Evolutionary conservation across 2,888 invertebrate species (phyloP).

Genomic region (Leuctra nigra): DNA sequence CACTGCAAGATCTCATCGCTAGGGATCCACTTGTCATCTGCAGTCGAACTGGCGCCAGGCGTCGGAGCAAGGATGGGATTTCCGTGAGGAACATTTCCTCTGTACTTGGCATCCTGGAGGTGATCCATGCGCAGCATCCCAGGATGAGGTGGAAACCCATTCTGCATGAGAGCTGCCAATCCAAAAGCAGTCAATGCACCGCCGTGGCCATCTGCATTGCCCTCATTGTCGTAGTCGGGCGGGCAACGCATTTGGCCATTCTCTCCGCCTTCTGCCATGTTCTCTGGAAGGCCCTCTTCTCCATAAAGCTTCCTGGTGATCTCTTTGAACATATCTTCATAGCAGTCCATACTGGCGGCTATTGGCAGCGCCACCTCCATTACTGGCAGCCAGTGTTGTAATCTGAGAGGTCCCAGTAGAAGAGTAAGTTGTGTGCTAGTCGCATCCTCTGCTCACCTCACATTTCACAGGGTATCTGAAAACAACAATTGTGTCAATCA

Average conservation of each 20-base stretch:
- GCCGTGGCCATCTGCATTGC: slow-evolving; percentile 21
- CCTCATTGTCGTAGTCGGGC: slow-evolving; percentile 35
- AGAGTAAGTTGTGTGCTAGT: no score
- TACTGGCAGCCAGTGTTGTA: slow-evolving; percentile 24
- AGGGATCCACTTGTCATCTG: slow-evolving; percentile 55
- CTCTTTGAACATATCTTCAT: slow-evolving; percentile 87
- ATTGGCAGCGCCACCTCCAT: slow-evolving; percentile 49
- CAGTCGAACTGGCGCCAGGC: slow-evolving; percentile 17
- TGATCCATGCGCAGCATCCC: slow-evolving; percentile 48
- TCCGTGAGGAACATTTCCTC: slow-evolving; percentile 46
- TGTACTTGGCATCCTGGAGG: slow-evolving; percentile 33
- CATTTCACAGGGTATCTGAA: no score
- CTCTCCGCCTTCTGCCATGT: slow-evolving; percentile 24
- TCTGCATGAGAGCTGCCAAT: slow-evolving; percentile 69
- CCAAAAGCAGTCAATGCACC: slow-evolving; percentile 45
- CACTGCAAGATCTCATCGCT: slow-evolving; percentile 65
- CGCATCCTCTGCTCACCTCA: no score
- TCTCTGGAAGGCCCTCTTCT: slow-evolving; percentile 49
- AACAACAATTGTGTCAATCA: no score
- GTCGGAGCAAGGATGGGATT: slow-evolving; percentile 18
- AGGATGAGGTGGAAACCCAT: slow-evolving; percentile 56
- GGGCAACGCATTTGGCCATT: slow-evolving; percentile 20
- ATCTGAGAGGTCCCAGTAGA: no score
- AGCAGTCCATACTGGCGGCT: slow-evolving; percentile 54
- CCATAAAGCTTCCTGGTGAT: slow-evolving; percentile 88